Conservation (phyloP, 2,888 invertebrate genomes). For the Cecidostiba fungosa region DNA sequence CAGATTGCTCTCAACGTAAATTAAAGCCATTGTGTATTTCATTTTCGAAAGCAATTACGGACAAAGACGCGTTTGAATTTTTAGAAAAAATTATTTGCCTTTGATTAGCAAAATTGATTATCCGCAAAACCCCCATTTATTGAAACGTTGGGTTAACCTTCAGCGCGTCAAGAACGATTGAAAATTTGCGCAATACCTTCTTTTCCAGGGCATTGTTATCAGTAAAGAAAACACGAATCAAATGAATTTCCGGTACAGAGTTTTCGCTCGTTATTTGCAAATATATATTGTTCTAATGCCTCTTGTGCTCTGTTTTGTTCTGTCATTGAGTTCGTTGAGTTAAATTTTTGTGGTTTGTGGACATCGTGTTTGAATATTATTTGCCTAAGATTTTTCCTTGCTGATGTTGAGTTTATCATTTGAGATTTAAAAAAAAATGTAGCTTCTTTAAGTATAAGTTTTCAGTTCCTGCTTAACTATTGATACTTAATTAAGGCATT, state of each 20-base stretch:
- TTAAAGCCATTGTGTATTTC: no score
- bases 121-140: not conserved
- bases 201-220: conserved; percentile 19
- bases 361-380: conserved; percentile 48
- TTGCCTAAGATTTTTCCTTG: conserved; percentile 32
- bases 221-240: conserved; percentile 20
- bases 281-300: conserved; percentile 50
- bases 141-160: not conserved
- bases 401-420: conserved; percentile 27
- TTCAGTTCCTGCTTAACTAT: conserved; percentile 22
- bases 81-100: not conserved
- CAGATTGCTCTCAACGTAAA: no score
- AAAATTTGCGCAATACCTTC: conserved; percentile 45
- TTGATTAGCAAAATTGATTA: not conserved
- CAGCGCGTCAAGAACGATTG: not conserved
- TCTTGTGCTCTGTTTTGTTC: conserved; percentile 58
- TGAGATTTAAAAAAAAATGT: not conserved
- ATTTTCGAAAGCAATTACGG: no score
- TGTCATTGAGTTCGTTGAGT: conserved; percentile 41
- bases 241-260: conserved; percentile 39
- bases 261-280: conserved; percentile 56
- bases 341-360: conserved; percentile 46
- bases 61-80: not conserved
- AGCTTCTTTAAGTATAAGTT: conserved; percentile 33
- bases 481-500: conserved; percentile 24